These are phyloP conservation scores for Drosophila nannoptera DNA, from an alignment of 1,140 invertebrate genomes.

Conservation along the genomic window DNA sequence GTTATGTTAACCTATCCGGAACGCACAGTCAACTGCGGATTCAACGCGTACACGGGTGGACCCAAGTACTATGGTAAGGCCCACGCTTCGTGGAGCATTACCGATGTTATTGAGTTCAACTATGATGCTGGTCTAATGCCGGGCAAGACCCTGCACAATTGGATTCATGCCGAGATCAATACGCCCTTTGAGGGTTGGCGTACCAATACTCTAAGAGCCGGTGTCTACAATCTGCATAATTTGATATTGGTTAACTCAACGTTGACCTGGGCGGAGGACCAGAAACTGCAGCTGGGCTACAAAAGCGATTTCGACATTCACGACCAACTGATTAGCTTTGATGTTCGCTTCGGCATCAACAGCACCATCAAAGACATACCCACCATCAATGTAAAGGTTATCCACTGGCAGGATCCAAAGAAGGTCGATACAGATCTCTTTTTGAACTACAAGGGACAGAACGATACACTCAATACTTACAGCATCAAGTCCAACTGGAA, in stretches of 20 bases:
- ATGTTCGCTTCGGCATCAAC: slow-evolving; percentile 80
- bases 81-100: slow-evolving; percentile 81
- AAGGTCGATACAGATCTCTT: slow-evolving; percentile 80
- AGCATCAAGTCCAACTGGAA: slow-evolving; percentile 82
- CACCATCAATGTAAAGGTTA: slow-evolving; percentile 80
- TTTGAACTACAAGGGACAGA: slow-evolving; percentile 73
- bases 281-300: slow-evolving; percentile 81
- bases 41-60: slow-evolving; percentile 79
- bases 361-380: slow-evolving; percentile 82
- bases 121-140: slow-evolving; percentile 78
- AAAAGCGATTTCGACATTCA: slow-evolving; percentile 79
- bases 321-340: slow-evolving; percentile 78
- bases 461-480: slow-evolving; percentile 79
- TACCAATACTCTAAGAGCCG: slow-evolving; percentile 82
- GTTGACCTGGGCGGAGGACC: slow-evolving; percentile 82
- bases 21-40: slow-evolving; percentile 83
- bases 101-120: slow-evolving; percentile 80
- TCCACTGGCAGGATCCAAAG: slow-evolving; percentile 80
- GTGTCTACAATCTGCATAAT: slow-evolving; percentile 68
- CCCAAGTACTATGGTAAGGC: slow-evolving; percentile 80
- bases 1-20: slow-evolving; percentile 86
- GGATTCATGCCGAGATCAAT: slow-evolving; percentile 80
- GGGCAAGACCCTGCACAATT: slow-evolving; percentile 79
- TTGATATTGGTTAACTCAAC: slow-evolving; percentile 72
- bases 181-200: slow-evolving; percentile 88